Evolutionary conservation across 1,140 invertebrate species (phyloP), one percentile per base, ranked within the genome.

Genomic region (Galleria mellonella): DNA sequence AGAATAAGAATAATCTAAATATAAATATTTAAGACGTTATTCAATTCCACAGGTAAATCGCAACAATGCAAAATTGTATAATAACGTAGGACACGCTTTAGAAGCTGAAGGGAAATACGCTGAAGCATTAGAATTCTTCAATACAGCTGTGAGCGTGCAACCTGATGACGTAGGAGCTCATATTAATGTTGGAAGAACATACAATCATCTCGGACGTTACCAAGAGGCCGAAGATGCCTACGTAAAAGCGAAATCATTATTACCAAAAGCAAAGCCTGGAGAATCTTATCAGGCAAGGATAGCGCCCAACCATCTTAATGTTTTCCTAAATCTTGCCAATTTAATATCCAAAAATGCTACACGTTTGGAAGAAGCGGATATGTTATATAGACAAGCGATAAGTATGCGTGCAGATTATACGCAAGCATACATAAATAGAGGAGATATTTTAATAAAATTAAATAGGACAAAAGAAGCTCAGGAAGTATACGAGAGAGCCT

Each of bases 331-430:
- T 87, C 87, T 98, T 53, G 97, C 96, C 0, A 98, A 97, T 85
- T 89, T 99, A 27, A 97, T 98, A 69, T 95, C 97, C 0, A 95
- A 96, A 65, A 98, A 98, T 84, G 91, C 92, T 12, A 96, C 94
- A 0, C 89, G 97, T 32, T 84, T 98, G 9, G 93, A 97, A 77
- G 97, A 99, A 85, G 97, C 97, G 0, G 97, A 98, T 83, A 89
- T 96, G 89, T 82, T 98, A 5, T 97, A 98, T 71, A 87, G 81
- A 43, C 96, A 97, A 69, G 97, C 97, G 0, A 98, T 98, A 48
- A 97, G 95, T 64, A 99, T 99, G 97, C 88, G 97, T 54, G 93
- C 96, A 9, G 97, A 99, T 88, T 99, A 98, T 79, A 97, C 97
- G 0, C 94, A 98, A 78, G 97, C 97, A 4, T 98, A 98, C 70